Evolutionary conservation across 2,113 vertebrate genomes (phyloP).

Genomic region (Garra rufa): DNA sequence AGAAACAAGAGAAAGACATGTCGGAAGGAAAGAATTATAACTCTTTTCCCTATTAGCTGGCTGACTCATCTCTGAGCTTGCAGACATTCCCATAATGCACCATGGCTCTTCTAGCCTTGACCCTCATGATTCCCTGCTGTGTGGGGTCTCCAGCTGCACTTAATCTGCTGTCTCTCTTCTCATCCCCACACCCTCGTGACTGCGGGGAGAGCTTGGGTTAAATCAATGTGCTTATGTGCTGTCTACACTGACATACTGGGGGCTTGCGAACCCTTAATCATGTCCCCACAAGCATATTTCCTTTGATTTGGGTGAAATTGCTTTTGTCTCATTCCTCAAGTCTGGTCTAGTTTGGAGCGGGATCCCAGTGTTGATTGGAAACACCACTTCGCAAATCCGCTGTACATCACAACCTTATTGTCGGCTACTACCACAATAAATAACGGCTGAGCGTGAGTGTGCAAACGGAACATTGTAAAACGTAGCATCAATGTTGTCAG

Average conservation of each 20-base stretch:
- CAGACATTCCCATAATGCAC: slow-evolving; percentile 54
- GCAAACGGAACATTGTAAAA: not conserved
- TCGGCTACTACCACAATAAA: slow-evolving; percentile 15
- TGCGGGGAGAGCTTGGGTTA: slow-evolving; percentile 55
- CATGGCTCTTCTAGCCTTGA: slow-evolving; percentile 33
- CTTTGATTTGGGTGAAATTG: slow-evolving; percentile 52
- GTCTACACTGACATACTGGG: slow-evolving; percentile 55
- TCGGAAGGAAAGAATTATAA: slow-evolving; percentile 13
- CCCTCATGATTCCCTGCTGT: slow-evolving; percentile 49
- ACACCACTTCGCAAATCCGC: slow-evolving; percentile 38
- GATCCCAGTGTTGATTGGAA: slow-evolving; percentile 45
- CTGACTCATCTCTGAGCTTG: slow-evolving; percentile 30
- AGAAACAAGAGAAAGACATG: not conserved
- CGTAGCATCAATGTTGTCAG: not conserved
- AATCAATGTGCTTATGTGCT: slow-evolving; percentile 55
- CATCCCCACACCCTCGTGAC: slow-evolving; percentile 36
- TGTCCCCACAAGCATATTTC: slow-evolving; percentile 57
- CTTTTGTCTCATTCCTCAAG: slow-evolving; percentile 53
- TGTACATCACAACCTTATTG: not conserved
- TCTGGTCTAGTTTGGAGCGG: slow-evolving; percentile 33
- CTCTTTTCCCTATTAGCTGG: slow-evolving; percentile 32
- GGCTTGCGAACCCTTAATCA: slow-evolving; percentile 51
- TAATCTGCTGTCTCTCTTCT: slow-evolving; percentile 50
- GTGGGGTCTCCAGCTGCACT: slow-evolving; percentile 58
- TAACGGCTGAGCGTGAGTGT: not conserved